These are phyloP conservation scores for Akabosia matsudoensis DNA, from an alignment of 1,140 invertebrate genomes.

Conservation along the genomic window DNA sequence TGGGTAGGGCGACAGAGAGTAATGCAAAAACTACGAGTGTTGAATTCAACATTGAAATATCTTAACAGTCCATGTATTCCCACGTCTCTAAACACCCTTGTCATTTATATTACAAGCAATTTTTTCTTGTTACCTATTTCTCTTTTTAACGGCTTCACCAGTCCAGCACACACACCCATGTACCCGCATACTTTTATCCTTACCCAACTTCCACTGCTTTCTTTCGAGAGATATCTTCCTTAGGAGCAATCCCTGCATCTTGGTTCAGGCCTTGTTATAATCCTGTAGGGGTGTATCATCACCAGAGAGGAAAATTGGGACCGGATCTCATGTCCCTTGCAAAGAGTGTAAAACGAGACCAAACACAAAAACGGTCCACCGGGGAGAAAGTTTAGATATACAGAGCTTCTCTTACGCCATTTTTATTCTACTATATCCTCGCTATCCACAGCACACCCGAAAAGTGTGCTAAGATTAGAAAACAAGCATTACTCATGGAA, in stretches of 20 bases:
- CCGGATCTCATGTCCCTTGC: constrained; percentile 6
- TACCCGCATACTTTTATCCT: not conserved
- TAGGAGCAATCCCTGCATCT: not conserved
- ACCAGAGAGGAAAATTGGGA: constrained; percentile 6
- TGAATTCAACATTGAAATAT: constrained; percentile 7
- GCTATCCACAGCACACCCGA: not conserved
- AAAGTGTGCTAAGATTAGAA: not conserved
- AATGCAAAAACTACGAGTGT: constrained; percentile 10
- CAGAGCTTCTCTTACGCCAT: not conserved
- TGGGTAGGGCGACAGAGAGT: constrained; percentile 6
- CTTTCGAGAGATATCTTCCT: no score
- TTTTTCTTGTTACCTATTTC: constrained; percentile 4
- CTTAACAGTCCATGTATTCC: not conserved
- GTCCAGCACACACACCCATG: constrained; percentile 4
- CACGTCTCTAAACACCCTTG: not conserved
- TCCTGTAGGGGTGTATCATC: not conserved
- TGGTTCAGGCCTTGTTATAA: not conserved
- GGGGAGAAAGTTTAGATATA: not conserved
- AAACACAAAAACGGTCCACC: not conserved
- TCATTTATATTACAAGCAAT: constrained; percentile 17
- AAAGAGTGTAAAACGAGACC: not conserved
- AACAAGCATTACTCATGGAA: not conserved
- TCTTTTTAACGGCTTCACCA: constrained; percentile 3
- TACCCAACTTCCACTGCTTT: no score
- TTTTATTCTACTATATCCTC: not conserved